phyloP scores from a whole-genome alignment of 2,888 invertebrate genomes.

The Argyresthia goedartella region DNA sequence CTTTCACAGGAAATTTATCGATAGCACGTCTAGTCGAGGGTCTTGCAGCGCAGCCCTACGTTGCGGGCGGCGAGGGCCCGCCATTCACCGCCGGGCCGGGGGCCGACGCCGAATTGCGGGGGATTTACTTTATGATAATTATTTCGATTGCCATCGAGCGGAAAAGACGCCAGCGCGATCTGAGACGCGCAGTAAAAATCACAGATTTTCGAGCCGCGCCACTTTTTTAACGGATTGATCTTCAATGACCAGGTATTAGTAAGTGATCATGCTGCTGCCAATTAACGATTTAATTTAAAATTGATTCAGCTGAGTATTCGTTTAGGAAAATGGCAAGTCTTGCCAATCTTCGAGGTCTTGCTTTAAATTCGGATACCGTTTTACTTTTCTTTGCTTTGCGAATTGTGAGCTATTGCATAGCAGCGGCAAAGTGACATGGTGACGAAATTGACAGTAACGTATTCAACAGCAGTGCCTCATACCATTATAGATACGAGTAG shows the following conservation, averaged over 20 bases:
- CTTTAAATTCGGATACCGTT: too few relatives aligned
- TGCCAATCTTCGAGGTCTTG: too few relatives aligned
- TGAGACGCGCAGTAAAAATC: slow-evolving; percentile 44
- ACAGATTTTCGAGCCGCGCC: slow-evolving; percentile 32
- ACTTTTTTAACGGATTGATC: slow-evolving; percentile 30
- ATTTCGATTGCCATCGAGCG: slow-evolving; percentile 62
- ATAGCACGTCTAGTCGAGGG: neutral
- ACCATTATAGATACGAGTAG: too few relatives aligned
- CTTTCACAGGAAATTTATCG: neutral
- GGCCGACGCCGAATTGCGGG: slow-evolving; percentile 58
- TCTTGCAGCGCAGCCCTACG: slow-evolving; percentile 3
- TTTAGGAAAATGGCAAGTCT: too few relatives aligned
- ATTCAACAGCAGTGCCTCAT: too few relatives aligned
- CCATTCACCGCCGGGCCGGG: slow-evolving; percentile 45
- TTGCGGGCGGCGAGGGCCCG: slow-evolving; percentile 32
- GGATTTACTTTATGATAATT: slow-evolving; percentile 68
- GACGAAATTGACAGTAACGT: too few relatives aligned
- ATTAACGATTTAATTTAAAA: too few relatives aligned
- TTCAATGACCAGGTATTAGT: slow-evolving; percentile 36
- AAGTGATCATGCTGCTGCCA: slow-evolving; percentile 18
- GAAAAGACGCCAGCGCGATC: slow-evolving; percentile 42
- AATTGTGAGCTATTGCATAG: too few relatives aligned
- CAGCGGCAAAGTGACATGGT: too few relatives aligned
- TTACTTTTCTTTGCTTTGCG: too few relatives aligned
- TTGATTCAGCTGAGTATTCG: too few relatives aligned